phyloP scores from a whole-genome alignment of 2,797 vertebrate genomes.

The Polyboroides typus region DNA sequence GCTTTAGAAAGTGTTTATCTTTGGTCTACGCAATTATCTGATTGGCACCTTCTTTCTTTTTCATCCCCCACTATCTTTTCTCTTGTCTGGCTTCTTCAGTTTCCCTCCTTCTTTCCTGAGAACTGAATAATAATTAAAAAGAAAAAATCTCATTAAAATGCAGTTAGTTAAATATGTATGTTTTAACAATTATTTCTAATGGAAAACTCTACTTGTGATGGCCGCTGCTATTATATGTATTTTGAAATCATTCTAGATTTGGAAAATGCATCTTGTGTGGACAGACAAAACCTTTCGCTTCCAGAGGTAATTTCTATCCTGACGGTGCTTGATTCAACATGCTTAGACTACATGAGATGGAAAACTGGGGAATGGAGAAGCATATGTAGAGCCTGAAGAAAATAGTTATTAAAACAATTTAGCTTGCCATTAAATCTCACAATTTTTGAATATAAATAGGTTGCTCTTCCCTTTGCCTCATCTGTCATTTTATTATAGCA shows the following conservation, averaged over 20 bases:
- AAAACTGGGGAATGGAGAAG: not conserved
- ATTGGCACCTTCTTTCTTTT: not conserved
- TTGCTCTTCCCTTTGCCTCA: not conserved
- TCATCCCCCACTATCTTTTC: not conserved
- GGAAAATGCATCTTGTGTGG: not conserved
- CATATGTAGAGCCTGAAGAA: constrained; percentile 45
- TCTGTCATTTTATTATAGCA: not conserved
- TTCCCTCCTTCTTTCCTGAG: not conserved
- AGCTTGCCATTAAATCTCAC: constrained; percentile 38
- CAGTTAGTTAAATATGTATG: not conserved
- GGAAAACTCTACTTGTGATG: not conserved
- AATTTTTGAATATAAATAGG: constrained; percentile 29
- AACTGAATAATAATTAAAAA: not conserved
- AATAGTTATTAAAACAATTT: constrained; percentile 67
- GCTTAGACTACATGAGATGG: not conserved
- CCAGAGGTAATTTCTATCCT: constrained; percentile 27
- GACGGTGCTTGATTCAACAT: constrained; percentile 48
- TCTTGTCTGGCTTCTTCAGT: not conserved
- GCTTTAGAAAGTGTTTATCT: constrained; percentile 13
- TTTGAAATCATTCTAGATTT: constrained; percentile 15
- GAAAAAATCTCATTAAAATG: not conserved
- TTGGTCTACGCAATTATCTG: not conserved
- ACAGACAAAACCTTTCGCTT: constrained; percentile 28
- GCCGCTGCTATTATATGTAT: not conserved
- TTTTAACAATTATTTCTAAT: constrained; percentile 26